These are phyloP conservation scores for Cotesia typhae DNA, from an alignment of 1,140 invertebrate genomes.

Conservation along the genomic window DNA sequence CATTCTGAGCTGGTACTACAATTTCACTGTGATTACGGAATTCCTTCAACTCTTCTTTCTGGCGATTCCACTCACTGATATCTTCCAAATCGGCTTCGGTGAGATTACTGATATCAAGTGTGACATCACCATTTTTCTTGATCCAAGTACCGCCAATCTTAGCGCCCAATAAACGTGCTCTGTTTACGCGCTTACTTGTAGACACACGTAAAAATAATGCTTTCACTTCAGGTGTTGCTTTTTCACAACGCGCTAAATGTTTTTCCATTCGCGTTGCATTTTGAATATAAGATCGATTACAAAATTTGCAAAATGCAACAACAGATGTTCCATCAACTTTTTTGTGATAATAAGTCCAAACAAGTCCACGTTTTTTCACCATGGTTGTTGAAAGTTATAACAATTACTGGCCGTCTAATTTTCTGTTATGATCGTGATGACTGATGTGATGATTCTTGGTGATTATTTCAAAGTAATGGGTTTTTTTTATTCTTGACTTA, in stretches of 20 bases:
- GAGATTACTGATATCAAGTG: slow-evolving; percentile 35
- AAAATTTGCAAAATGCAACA: slow-evolving; percentile 57
- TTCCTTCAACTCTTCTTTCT: slow-evolving; percentile 30
- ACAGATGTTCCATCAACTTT: slow-evolving; percentile 56
- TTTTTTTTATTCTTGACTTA: slow-evolving; percentile 8
- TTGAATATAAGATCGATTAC: slow-evolving; percentile 56
- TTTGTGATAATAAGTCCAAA: slow-evolving; percentile 58
- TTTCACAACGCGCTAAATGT: slow-evolving; percentile 54
- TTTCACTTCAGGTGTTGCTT: slow-evolving; percentile 50
- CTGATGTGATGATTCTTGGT: background rate
- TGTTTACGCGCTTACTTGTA: slow-evolving; percentile 49
- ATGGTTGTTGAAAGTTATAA: slow-evolving; percentile 40
- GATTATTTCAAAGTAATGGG: slow-evolving; percentile 9
- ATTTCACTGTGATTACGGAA: slow-evolving; percentile 9
- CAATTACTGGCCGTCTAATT: background rate
- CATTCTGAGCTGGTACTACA: slow-evolving; percentile 28
- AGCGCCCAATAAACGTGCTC: slow-evolving; percentile 44
- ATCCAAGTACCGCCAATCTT: slow-evolving; percentile 45
- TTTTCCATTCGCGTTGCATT: slow-evolving; percentile 57
- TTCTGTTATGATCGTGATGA: background rate
- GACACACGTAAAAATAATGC: slow-evolving; percentile 53
- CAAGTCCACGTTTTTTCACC: slow-evolving; percentile 56
- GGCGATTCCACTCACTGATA: slow-evolving; percentile 48
- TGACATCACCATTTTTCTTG: slow-evolving; percentile 42
- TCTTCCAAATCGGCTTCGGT: slow-evolving; percentile 45